A percentile compares a stretch with the other conserved stretches of the same genome.
phyloP scores from a whole-genome alignment of 1,140 invertebrate species.

The Hycleus cichorii region DNA sequence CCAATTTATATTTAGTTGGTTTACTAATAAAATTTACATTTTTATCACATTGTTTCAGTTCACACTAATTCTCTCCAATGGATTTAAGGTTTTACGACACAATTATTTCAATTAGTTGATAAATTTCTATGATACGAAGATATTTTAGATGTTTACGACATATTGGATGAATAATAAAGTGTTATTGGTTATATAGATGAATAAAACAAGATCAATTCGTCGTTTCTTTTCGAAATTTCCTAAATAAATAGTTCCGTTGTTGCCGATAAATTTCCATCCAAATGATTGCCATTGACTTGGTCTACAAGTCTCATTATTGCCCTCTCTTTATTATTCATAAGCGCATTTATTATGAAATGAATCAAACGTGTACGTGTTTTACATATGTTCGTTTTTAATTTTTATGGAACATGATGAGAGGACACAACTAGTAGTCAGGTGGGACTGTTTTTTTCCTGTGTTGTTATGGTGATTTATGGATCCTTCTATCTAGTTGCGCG shows the following conservation, averaged over 20 bases:
- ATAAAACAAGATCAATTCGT: too few relatives aligned
- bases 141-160: too few relatives aligned
- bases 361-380: constrained; percentile 27
- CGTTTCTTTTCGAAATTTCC: too few relatives aligned
- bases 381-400: constrained; percentile 32
- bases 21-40: constrained; percentile 1
- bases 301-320: constrained; percentile 10
- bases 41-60: neutral
- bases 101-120: constrained; percentile 9
- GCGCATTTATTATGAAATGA: constrained; percentile 10
- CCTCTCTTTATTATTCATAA: neutral
- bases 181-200: too few relatives aligned
- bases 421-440: constrained; percentile 14
- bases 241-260: too few relatives aligned
- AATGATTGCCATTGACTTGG: constrained; percentile 12
- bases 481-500: constrained; percentile 11
- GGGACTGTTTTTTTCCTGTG: constrained; percentile 4
- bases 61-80: neutral
- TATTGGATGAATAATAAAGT: too few relatives aligned
- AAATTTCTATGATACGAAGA: neutral
- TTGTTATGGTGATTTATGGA: constrained; percentile 20
- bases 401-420: constrained; percentile 22
- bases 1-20: constrained; percentile 1
- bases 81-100: constrained; percentile 2
- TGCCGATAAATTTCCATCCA: too few relatives aligned